Evolutionary conservation across 2,888 invertebrate genomes (phyloP).

Genomic region (Noctua janthe): DNA sequence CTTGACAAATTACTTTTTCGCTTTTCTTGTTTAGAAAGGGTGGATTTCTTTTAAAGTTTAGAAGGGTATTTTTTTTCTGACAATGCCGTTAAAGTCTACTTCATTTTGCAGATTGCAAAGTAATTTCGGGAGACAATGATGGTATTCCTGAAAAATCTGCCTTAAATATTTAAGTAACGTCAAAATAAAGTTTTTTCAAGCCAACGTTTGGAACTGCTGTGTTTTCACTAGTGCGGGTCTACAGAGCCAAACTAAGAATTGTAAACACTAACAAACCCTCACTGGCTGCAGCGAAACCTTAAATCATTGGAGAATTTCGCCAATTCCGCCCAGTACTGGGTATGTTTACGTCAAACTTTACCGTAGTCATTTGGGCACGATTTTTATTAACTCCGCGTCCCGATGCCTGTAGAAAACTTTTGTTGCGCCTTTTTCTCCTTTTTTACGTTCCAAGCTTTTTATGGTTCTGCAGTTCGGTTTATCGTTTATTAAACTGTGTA

Average conservation of each 20-base stretch:
- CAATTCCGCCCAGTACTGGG: conserved; percentile 76
- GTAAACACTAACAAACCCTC: conserved; percentile 31
- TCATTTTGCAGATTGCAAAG: conserved; percentile 34
- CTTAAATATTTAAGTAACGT: background rate
- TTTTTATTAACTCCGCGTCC: conserved; percentile 86
- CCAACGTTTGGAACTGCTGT: background rate
- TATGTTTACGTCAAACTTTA: conserved; percentile 84
- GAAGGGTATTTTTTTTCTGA: conserved; percentile 46
- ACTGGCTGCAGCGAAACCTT: conserved; percentile 42
- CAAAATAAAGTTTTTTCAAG: background rate
- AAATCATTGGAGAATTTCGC: conserved; percentile 57
- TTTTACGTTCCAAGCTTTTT: conserved; percentile 80
- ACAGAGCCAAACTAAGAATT: conserved; percentile 20
- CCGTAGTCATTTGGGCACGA: conserved; percentile 85
- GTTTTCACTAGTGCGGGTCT: background rate
- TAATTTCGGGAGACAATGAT: conserved; percentile 21
- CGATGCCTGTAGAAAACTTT: conserved; percentile 78
- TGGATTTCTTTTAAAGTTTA: conserved; percentile 59
- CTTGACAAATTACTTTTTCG: conserved; percentile 89
- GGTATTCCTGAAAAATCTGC: conserved; percentile 3
- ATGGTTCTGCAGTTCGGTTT: conserved; percentile 81
- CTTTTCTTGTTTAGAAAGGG: conserved; percentile 80
- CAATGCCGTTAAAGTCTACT: conserved; percentile 39
- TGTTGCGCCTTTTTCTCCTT: conserved; percentile 76
- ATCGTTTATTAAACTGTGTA: conserved; percentile 83